Base-by-base conservation (phyloP, 2,888 invertebrate species). In the Drosophila hawaiiensis region DNA sequence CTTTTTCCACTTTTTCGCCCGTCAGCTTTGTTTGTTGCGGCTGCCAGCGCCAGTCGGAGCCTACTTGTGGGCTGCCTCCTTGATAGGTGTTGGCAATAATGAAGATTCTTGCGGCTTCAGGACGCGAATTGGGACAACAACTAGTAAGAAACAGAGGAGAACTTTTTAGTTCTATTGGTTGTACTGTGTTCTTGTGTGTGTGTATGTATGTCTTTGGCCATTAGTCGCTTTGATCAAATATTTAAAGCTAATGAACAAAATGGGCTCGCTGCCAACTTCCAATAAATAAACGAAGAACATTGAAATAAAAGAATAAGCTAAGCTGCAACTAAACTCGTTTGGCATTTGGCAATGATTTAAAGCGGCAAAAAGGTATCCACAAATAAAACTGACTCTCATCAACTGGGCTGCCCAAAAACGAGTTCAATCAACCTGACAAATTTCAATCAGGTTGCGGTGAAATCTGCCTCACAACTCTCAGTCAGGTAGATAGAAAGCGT, bases 401-500 rank as follows among this genome's bases (percentile, higher is more conserved):
- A 69, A 63, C 49, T 55, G 43, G 37, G 33, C 55, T 31, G 43
- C 43, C 69, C 60, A 79, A 77, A 79, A 77, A 82, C 76, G 76
- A 83, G 89, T 88, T 89, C 84, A 88, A 85, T 85, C 84, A 85
- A 85, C 89, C 86, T 85, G 82, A 85, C 82, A 81, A 85, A 88
- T 88, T 85, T 89, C 89, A 85, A 85, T 85, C 89, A 85, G 80
- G 79, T 52, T 83, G 84, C 67, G 84, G 84, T 82, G 74, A 86
- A 79, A 79, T 75, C 66, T 68, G 72, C 53, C 69, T 62, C 58
- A 59, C 58, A 41, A 39, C 49, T 25, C 25, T n/a, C 33, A 37
- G 37, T 25, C 43, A 41, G 29, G 16, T 39, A 25, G 69, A 50
- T 47, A 43, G 39, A 43, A 55, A 61, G 50, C 33, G 47, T 41